A percentile compares a stretch with the other conserved stretches of the same genome.
These are phyloP conservation scores for Pteria penguin DNA, from an alignment of 2,888 invertebrate species.

Conservation along the genomic window DNA sequence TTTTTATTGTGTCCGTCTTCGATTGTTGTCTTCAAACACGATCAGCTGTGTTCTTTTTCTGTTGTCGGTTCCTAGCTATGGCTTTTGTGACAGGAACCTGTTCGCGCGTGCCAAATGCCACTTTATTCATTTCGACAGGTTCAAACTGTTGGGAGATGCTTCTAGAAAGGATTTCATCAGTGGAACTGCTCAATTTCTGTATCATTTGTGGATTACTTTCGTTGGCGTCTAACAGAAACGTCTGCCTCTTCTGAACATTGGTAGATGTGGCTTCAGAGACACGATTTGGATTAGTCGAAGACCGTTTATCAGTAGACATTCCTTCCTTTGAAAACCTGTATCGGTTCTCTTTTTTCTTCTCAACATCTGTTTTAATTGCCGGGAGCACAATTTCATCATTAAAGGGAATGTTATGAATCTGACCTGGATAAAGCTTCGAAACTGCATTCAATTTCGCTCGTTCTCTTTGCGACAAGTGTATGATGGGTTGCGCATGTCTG, in stretches of 20 bases:
- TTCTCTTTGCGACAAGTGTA: conserved; percentile 1
- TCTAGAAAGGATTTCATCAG: background rate
- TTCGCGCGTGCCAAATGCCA: background rate
- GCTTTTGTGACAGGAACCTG: conserved; percentile 19
- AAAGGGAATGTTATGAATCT: conserved; percentile 16
- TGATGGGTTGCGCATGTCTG: background rate
- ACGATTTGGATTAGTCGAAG: background rate
- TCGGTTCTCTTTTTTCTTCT: background rate
- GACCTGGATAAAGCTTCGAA: conserved; percentile 9
- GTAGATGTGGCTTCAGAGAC: no score
- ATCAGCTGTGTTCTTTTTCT: no score
- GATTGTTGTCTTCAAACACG: no score
- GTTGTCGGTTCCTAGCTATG: background rate
- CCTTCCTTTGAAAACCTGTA: background rate
- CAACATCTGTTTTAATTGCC: conserved; percentile 8
- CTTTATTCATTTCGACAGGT: background rate
- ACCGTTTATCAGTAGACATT: background rate
- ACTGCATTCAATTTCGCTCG: conserved; percentile 10
- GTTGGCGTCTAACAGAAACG: no score
- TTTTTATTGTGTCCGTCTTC: no score
- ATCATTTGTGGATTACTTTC: no score
- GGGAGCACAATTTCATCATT: conserved; percentile 16
- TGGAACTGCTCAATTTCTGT: background rate
- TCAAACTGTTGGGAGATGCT: background rate
- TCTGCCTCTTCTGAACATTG: background rate